Evolutionary conservation across 2,113 vertebrate species (phyloP).

Genomic region (Brienomyrus longianalis): DNA sequence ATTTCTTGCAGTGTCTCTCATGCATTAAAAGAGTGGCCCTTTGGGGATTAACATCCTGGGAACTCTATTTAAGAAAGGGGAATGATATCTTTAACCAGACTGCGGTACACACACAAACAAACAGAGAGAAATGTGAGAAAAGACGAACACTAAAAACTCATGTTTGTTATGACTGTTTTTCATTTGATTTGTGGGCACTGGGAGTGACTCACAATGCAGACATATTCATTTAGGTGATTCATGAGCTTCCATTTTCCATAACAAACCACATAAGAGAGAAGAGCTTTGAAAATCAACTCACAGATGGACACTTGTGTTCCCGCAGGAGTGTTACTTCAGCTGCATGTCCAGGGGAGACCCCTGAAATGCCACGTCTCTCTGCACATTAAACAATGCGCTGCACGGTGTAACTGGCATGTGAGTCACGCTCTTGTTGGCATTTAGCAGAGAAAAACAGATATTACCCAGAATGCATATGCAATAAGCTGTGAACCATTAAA

Average conservation of each 20-base stretch:
- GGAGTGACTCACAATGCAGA: background rate
- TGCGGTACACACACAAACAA: background rate
- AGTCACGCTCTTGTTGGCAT: background rate
- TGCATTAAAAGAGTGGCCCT: background rate
- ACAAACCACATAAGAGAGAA: conserved; percentile 11
- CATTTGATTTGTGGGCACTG: background rate
- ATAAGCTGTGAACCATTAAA: background rate
- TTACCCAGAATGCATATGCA: background rate
- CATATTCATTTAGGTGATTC: background rate
- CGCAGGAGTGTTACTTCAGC: background rate
- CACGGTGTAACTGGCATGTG: background rate
- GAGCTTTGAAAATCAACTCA: conserved; percentile 19
- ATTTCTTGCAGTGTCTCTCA: background rate
- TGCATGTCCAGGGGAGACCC: background rate
- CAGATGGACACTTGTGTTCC: background rate
- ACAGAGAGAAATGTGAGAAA: background rate
- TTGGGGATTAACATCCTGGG: background rate
- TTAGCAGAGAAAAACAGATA: conserved; percentile 3
- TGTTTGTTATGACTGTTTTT: background rate
- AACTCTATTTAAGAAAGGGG: background rate
- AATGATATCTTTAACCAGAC: background rate
- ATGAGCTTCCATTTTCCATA: background rate
- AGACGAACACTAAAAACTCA: background rate
- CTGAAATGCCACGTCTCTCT: background rate
- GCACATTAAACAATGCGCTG: background rate